A percentile compares a stretch with the other conserved stretches of the same genome.
Conservation (phyloP, 2,113 vertebrate species). For the Toxotes chatareus region DNA sequence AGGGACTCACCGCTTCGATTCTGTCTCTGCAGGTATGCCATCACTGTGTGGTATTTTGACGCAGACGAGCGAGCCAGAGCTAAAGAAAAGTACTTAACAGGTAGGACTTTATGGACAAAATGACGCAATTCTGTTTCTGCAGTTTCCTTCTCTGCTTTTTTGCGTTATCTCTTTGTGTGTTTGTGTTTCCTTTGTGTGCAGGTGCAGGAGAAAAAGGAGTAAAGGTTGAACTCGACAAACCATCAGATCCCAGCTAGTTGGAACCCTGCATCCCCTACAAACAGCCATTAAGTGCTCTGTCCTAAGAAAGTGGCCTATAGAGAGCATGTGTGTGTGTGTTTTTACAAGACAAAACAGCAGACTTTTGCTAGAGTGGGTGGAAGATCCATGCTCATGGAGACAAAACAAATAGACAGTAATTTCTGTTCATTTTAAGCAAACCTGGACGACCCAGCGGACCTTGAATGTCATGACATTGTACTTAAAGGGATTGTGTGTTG, state of each 20-base stretch:
- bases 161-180: background rate
- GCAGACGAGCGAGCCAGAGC: slow-evolving; percentile 95
- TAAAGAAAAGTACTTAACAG: slow-evolving; percentile 98
- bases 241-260: slow-evolving; percentile 90
- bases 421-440: slow-evolving; percentile 58
- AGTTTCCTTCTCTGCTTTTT: background rate
- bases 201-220: slow-evolving; percentile 93
- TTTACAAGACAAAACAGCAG: slow-evolving; percentile 39
- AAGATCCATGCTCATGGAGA: slow-evolving; percentile 39
- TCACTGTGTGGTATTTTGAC: slow-evolving; percentile 99
- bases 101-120: slow-evolving; percentile 75
- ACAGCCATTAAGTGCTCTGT: slow-evolving; percentile 73
- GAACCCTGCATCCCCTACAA: slow-evolving; percentile 71
- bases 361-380: slow-evolving; percentile 45
- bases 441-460: slow-evolving; percentile 52
- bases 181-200: slow-evolving; percentile 53
- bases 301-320: slow-evolving; percentile 68
- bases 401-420: slow-evolving; percentile 35
- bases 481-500: slow-evolving; percentile 72
- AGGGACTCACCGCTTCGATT: background rate
- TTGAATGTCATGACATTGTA: slow-evolving; percentile 77
- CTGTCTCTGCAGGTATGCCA: slow-evolving; percentile 91
- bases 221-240: slow-evolving; percentile 94
- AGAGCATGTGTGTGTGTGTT: slow-evolving; percentile 60
- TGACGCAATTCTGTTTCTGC: background rate